Percentiles rank a stretch among this genome's conserved stretches.
Evolutionary conservation across 2,888 invertebrate species (phyloP).

Genomic region (Dascillus cervinus): DNA sequence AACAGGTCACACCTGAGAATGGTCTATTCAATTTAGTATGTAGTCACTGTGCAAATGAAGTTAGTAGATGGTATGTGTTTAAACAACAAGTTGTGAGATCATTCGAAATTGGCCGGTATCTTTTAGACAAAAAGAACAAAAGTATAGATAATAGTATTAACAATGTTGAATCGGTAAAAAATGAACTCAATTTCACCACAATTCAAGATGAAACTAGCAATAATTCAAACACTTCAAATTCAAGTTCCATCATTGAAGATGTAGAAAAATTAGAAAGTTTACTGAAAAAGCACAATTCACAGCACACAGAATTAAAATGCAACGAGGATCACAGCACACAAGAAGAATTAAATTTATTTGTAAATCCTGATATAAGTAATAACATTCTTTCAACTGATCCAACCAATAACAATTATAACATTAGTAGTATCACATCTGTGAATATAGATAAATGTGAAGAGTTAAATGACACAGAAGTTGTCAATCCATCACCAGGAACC

Average conservation of each 20-base stretch:
- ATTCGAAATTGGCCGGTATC: slow-evolving; percentile 19
- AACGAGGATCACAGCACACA: neutral
- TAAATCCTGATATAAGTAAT: slow-evolving; percentile 1
- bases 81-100: slow-evolving; percentile 18
- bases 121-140: slow-evolving; percentile 6
- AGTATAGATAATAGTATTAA: no score
- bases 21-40: slow-evolving; percentile 18
- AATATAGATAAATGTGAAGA: neutral
- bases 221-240: slow-evolving; percentile 5
- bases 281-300: slow-evolving; percentile 5
- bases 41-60: slow-evolving; percentile 18
- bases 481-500: slow-evolving; percentile 5
- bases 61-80: slow-evolving; percentile 20
- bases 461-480: neutral
- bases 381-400: slow-evolving; percentile 3
- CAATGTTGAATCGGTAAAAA: slow-evolving; percentile 2
- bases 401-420: neutral
- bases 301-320: slow-evolving; percentile 1
- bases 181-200: slow-evolving; percentile 2
- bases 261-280: slow-evolving; percentile 7
- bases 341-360: neutral
- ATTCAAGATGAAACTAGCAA: slow-evolving; percentile 7
- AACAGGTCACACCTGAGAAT: slow-evolving; percentile 4
- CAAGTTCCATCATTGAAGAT: slow-evolving; percentile 12
- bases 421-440: neutral